Base-by-base conservation (phyloP, 1,140 invertebrate genomes). In the Ceratoteleas bidentatus region DNA sequence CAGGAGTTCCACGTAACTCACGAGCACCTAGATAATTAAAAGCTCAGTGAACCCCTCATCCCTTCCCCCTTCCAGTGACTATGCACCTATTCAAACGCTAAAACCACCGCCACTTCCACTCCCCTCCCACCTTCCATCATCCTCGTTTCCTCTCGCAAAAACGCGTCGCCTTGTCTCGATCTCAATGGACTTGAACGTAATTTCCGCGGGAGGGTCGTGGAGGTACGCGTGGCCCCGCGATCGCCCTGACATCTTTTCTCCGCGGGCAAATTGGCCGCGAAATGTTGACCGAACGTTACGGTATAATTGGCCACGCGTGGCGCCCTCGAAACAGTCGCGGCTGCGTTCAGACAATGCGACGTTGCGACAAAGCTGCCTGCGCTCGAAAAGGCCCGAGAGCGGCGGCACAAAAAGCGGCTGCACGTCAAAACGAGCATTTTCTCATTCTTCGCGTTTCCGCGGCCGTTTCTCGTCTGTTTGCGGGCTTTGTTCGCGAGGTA, bases 401-500 rank as follows among this genome's bases (percentile, higher is more conserved):
- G 60, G 49, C 52, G 57, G n/a, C n/a, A 70, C 72, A 70, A 75
- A 76, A 72, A 72, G 49, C 54, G 38, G 32, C 61, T 64, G 72
- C 70, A 81, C 68, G 66, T 76, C 72, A 72, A 76, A 81, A 81
- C 66, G 79, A 76, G 72, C 66, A 15, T 76, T 81, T 81, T 81
- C 70, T 76, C 72, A 65, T 75, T 72, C 54, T 72, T 76, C 49
- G 72, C 72, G 72, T 81, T 81, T 81, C 79, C 66, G 70, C n/a
- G 40, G 77, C 77, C 62, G 77, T 62, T 80, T 73, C 77, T 69
- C 70, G 43, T 81, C 70, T 81, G 73, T 74, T 74, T 70, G 69
- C 47, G 57, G 64, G 79, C 66, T 76, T 81, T 81, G 79, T 81
- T 76, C 38, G 32, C 61, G 72, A 61, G 66, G 66, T 81, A 79